Evolutionary conservation across 2,113 vertebrate genomes (phyloP).

Genomic region (Hymenochirus boettgeri): DNA sequence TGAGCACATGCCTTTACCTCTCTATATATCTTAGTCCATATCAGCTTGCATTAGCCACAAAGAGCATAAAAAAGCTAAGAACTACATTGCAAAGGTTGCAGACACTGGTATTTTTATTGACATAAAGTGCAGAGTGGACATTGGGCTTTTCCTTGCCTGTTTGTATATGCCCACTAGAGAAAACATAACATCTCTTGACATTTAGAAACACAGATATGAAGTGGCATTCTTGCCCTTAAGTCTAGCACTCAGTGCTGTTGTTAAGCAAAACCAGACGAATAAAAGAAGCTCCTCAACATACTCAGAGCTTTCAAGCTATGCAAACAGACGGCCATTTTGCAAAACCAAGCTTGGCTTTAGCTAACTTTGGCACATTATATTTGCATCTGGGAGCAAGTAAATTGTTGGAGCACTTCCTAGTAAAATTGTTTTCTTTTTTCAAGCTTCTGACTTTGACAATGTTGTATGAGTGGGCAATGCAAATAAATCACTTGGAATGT

Average conservation of each 20-base stretch:
- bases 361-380: slow-evolving; percentile 81
- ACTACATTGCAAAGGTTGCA: slow-evolving; percentile 61
- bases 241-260: slow-evolving; percentile 72
- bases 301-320: too few relatives aligned
- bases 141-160: too few relatives aligned
- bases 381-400: slow-evolving; percentile 61
- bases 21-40: slow-evolving; percentile 69
- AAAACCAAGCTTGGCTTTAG: slow-evolving; percentile 80
- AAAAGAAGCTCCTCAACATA: too few relatives aligned
- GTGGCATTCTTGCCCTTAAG: slow-evolving; percentile 54
- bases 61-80: slow-evolving; percentile 63
- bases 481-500: too few relatives aligned
- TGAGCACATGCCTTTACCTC: slow-evolving; percentile 43
- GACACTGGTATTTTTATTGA: slow-evolving; percentile 9
- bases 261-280: slow-evolving; percentile 57
- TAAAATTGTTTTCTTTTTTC: slow-evolving; percentile 61
- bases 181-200: too few relatives aligned
- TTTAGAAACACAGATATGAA: slow-evolving; percentile 60
- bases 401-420: slow-evolving; percentile 69
- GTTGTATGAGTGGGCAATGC: too few relatives aligned
- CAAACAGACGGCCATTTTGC: too few relatives aligned
- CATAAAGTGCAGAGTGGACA: too few relatives aligned
- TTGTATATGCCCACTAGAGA: slow-evolving; percentile 68
- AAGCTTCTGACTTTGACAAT: too few relatives aligned
- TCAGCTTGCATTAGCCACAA: too few relatives aligned